Evolutionary conservation across 2,113 vertebrate species (phyloP).

Genomic region (Dromiciops gliroides): DNA sequence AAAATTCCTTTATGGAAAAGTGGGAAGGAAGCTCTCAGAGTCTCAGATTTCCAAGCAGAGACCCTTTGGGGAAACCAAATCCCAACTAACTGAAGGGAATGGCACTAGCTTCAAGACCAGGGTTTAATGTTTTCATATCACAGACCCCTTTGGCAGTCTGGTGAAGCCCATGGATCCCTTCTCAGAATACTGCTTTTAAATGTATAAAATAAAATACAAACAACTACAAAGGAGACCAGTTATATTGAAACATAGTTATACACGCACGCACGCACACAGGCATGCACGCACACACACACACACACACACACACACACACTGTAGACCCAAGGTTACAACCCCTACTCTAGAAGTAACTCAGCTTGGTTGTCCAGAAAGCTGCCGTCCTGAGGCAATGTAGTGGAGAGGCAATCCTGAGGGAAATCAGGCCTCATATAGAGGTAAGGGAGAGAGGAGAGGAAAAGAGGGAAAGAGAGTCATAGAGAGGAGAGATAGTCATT

Average conservation of each 20-base stretch:
- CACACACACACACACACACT: no score
- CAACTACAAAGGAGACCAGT: neutral
- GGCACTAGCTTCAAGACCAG: no score
- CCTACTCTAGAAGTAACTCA: neutral
- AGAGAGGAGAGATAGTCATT: no score
- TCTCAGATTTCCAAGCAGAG: neutral
- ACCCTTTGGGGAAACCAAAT: no score
- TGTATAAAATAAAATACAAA: neutral
- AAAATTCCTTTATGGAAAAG: neutral
- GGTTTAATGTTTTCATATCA: no score
- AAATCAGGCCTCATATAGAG: neutral
- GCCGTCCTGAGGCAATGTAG: neutral
- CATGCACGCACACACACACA: no score
- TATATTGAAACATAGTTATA: neutral
- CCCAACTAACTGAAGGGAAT: no score
- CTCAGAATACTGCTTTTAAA: neutral
- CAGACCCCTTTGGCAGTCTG: no score
- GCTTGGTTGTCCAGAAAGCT: neutral
- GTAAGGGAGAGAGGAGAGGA: neutral
- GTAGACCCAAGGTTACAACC: neutral
- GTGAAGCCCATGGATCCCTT: no score
- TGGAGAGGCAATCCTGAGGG: neutral
- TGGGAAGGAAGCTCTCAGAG: neutral
- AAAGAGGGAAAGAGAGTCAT: neutral
- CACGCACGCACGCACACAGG: no score